Percentiles rank a stretch among this genome's conserved stretches.
phyloP scores from a whole-genome alignment of 2,113 vertebrate genomes.

The Pelobates fuscus region DNA sequence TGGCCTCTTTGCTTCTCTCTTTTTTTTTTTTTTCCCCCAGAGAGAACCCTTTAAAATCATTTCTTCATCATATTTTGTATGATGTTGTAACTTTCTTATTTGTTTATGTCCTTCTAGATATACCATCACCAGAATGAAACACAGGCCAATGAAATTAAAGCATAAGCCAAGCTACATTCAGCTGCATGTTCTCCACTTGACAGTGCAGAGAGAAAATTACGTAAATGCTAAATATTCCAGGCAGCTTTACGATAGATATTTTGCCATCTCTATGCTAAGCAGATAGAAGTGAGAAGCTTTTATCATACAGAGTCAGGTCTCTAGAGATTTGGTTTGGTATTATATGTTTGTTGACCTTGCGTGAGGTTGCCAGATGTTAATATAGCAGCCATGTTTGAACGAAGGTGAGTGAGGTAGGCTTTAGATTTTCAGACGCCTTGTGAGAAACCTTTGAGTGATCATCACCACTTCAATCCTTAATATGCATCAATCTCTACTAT shows the following conservation, averaged over 20 bases:
- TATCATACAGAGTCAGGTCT: background rate
- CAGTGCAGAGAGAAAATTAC: constrained; percentile 13
- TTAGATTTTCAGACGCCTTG: background rate
- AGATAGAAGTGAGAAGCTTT: background rate
- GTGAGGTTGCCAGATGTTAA: background rate
- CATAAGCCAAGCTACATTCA: constrained; percentile 22
- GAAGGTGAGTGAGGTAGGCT: background rate
- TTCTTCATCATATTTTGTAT: too few relatives aligned
- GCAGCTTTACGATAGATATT: constrained; percentile 8
- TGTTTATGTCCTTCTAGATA: background rate
- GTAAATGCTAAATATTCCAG: constrained; percentile 12
- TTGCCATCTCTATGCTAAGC: constrained; percentile 2
- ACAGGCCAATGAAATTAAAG: constrained; percentile 10
- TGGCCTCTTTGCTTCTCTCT: too few relatives aligned
- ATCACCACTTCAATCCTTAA: too few relatives aligned
- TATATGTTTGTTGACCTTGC: background rate
- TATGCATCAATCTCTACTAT: too few relatives aligned
- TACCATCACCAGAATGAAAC: constrained; percentile 6
- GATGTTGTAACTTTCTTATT: background rate
- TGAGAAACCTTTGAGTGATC: background rate
- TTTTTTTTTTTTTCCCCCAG: too few relatives aligned
- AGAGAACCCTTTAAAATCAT: too few relatives aligned
- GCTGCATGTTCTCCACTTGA: background rate
- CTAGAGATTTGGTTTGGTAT: background rate
- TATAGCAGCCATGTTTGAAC: background rate